These are phyloP conservation scores for Peromyscus maniculatus DNA, from an alignment of 2,113 vertebrate genomes.

Conservation along the genomic window DNA sequence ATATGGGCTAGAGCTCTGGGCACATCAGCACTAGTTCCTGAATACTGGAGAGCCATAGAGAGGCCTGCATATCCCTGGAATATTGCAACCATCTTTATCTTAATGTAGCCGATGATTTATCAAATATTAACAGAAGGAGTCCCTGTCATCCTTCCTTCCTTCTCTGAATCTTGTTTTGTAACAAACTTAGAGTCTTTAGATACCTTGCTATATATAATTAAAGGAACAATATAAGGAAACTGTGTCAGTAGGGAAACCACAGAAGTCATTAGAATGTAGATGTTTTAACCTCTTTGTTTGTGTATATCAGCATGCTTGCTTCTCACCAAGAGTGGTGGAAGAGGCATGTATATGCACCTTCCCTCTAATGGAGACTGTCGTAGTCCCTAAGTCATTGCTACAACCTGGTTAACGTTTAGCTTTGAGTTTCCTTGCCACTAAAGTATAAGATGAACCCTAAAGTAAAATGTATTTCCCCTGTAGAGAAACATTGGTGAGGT, in stretches of 20 bases:
- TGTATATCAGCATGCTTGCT: not conserved
- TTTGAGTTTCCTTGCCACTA: not conserved
- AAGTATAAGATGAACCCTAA: not conserved
- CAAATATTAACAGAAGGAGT: not conserved
- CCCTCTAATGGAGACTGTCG: not conserved
- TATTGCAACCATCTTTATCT: not conserved
- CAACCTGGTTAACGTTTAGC: not conserved
- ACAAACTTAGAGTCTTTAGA: not conserved
- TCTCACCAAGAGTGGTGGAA: not conserved
- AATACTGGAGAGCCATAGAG: not conserved
- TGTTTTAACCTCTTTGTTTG: not conserved
- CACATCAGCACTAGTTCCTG: not conserved
- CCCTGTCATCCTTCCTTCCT: not conserved
- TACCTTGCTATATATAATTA: not conserved
- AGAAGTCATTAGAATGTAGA: not conserved
- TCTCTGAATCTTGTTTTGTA: constrained; percentile 16
- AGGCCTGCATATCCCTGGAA: not conserved
- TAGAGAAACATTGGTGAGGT: not conserved
- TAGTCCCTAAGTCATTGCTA: not conserved
- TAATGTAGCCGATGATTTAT: not conserved
- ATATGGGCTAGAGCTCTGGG: not conserved
- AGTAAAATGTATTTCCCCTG: not conserved
- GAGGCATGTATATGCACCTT: accelerated
- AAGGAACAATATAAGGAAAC: not conserved
- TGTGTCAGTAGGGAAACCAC: not conserved